phyloP scores from a whole-genome alignment of 1,140 invertebrate species.

The Leguminivora glycinivorella region DNA sequence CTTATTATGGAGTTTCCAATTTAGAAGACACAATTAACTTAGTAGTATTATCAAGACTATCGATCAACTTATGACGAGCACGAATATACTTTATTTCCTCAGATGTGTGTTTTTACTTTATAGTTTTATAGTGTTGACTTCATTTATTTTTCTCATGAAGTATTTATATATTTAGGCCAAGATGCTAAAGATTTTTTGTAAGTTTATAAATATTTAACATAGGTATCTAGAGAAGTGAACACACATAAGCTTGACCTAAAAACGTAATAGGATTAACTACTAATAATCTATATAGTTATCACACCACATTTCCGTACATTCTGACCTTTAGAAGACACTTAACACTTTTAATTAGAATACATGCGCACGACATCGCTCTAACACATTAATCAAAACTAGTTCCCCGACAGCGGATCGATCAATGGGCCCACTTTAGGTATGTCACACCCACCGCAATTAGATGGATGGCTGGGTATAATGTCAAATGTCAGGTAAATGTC shows the following conservation, averaged over 20 bases:
- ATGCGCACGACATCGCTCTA: conserved; percentile 40
- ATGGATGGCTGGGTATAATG: conserved; percentile 59
- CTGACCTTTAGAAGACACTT: conserved; percentile 31
- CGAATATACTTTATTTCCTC: too few relatives aligned
- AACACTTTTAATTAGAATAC: conserved; percentile 44
- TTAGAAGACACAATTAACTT: too few relatives aligned
- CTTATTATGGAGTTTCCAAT: too few relatives aligned
- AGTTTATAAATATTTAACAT: too few relatives aligned
- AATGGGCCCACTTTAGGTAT: conserved; percentile 63
- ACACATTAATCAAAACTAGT: conserved; percentile 43
- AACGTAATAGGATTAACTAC: neutral
- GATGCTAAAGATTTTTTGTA: too few relatives aligned
- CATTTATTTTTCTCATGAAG: too few relatives aligned
- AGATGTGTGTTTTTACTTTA: too few relatives aligned
- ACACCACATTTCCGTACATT: conserved; percentile 29
- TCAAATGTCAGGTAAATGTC: conserved; percentile 71
- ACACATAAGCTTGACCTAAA: neutral
- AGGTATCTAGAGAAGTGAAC: too few relatives aligned
- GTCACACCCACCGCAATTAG: conserved; percentile 72
- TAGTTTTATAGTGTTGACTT: too few relatives aligned
- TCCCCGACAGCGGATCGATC: conserved; percentile 53
- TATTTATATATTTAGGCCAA: too few relatives aligned
- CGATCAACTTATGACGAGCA: too few relatives aligned
- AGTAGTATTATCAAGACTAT: too few relatives aligned
- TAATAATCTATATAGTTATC: neutral